Percentiles rank a stretch among this genome's conserved stretches.
These are phyloP conservation scores for Macquaria ambigua DNA, from an alignment of 2,113 vertebrate genomes.

Conservation along the genomic window DNA sequence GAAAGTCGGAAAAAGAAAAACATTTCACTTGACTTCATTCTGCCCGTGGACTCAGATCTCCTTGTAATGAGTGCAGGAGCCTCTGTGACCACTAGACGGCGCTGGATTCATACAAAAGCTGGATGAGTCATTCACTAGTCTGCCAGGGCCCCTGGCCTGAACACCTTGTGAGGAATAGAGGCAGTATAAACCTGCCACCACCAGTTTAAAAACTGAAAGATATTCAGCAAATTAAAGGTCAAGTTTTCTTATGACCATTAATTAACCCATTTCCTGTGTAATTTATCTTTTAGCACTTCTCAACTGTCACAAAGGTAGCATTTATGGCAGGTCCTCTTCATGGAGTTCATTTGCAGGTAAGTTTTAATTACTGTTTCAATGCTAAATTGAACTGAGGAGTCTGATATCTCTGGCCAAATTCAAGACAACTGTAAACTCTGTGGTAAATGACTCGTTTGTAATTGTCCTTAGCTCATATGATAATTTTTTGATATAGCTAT, in stretches of 20 bases:
- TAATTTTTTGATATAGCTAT: background rate
- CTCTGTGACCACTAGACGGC: conserved; percentile 60
- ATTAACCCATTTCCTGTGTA: background rate
- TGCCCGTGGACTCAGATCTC: background rate
- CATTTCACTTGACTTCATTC: conserved; percentile 16
- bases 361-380: background rate
- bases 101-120: conserved; percentile 43
- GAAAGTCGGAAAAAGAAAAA: conserved; percentile 13
- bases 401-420: background rate
- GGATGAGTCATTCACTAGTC: conserved; percentile 64
- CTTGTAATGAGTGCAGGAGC: background rate
- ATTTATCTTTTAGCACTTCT: background rate
- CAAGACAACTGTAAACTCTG: background rate
- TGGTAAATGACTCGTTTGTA: background rate
- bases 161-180: conserved; percentile 13
- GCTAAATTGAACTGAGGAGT: background rate
- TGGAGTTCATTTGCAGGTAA: no score
- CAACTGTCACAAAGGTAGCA: background rate
- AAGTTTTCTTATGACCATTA: background rate
- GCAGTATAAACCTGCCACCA: conserved; percentile 15
- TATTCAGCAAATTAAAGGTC: background rate
- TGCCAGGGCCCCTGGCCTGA: background rate
- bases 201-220: background rate
- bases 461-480: background rate
- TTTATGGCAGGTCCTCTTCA: background rate